Conservation (phyloP, 2,797 vertebrate species). For the Argyrosomus regius region DNA sequence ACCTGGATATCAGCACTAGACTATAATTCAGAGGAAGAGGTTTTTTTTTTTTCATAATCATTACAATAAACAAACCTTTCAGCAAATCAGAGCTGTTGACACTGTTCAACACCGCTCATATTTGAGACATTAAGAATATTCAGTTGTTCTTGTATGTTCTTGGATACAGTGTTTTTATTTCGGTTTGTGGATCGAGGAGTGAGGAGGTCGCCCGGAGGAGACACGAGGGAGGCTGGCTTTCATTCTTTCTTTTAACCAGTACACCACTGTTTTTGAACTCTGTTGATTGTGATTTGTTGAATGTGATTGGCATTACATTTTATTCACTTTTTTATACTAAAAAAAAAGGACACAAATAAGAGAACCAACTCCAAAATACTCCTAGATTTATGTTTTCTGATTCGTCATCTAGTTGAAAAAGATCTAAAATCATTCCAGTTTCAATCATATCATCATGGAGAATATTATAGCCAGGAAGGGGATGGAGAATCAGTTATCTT, state of each 20-base stretch:
- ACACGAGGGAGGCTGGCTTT: not conserved
- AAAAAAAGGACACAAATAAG: not conserved
- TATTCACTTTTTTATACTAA: not conserved
- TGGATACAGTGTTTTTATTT: not conserved
- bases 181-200: not conserved
- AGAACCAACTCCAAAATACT: not conserved
- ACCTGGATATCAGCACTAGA: not conserved
- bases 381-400: not conserved
- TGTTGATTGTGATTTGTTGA: not conserved
- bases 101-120: not conserved
- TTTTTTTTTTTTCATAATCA: not conserved
- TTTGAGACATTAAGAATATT: slow-evolving; percentile 8
- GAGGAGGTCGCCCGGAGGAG: not conserved
- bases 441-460: no score
- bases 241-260: not conserved
- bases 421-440: no score
- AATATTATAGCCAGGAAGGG: no score
- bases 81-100: slow-evolving; percentile 9
- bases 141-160: slow-evolving; percentile 18
- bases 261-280: not conserved
- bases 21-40: not conserved
- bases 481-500: no score
- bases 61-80: not conserved
- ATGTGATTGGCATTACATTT: not conserved
- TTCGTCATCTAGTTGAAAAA: not conserved